Evolutionary conservation across 53 echinoderm and acorn worm species (phyloP).

Genomic region (Temnopleurus reevesii): DNA sequence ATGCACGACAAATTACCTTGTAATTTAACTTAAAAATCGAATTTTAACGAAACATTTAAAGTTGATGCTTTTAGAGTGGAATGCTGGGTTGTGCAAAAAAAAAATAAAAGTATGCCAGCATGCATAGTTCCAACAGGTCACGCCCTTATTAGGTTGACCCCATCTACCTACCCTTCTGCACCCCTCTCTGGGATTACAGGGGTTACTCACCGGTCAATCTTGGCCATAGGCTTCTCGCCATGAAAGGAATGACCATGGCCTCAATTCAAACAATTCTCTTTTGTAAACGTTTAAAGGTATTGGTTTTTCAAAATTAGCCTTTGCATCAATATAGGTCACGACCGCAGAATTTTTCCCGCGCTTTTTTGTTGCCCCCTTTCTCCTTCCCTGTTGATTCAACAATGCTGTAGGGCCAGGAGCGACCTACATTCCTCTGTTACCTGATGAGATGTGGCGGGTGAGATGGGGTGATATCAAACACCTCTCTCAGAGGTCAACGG

Average conservation of each 20-base stretch:
- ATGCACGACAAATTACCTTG: too few species aligned
- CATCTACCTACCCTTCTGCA: too few species aligned
- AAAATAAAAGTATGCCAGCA: too few species aligned
- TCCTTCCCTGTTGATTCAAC: background rate
- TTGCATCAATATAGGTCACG: background rate
- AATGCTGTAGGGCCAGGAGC: background rate
- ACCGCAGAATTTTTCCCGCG: background rate
- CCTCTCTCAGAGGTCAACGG: background rate
- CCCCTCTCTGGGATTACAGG: background rate
- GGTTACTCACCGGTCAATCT: slow-evolving; percentile 1
- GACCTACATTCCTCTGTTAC: background rate
- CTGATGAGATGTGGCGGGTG: background rate
- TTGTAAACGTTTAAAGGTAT: background rate
- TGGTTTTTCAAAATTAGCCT: background rate
- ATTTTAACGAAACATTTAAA: too few species aligned
- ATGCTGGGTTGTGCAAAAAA: too few species aligned
- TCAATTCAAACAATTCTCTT: background rate
- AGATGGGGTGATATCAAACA: background rate
- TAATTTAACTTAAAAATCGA: too few species aligned
- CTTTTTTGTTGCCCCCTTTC: background rate
- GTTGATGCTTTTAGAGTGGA: too few species aligned
- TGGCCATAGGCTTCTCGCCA: background rate
- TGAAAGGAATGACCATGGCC: background rate
- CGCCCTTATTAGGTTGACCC: background rate
- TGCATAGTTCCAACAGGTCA: too few species aligned